Percentiles rank a stretch among this genome's conserved stretches.
These are phyloP conservation scores for Eubasilissa regina DNA, from an alignment of 1,140 invertebrate genomes.

Conservation along the genomic window DNA sequence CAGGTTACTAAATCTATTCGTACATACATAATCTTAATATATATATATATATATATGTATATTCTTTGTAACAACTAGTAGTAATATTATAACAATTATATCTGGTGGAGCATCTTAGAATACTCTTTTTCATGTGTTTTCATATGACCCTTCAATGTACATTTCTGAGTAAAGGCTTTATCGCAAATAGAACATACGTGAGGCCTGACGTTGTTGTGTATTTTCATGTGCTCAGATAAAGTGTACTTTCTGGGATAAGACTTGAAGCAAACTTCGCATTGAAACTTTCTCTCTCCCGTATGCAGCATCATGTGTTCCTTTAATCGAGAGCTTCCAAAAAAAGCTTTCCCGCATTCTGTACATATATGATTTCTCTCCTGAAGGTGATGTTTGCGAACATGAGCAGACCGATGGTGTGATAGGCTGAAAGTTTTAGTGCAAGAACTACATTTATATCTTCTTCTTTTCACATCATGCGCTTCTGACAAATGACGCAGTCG, in stretches of 20 bases:
- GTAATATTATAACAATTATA: too few species aligned
- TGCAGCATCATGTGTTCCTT: slow-evolving; percentile 81
- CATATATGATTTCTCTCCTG: slow-evolving; percentile 73
- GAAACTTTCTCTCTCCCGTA: slow-evolving; percentile 74
- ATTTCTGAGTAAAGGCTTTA: slow-evolving; percentile 65
- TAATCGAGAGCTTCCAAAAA: slow-evolving; percentile 81
- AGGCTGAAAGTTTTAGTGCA: slow-evolving; percentile 65
- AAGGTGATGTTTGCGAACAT: slow-evolving; percentile 70
- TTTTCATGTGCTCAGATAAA: slow-evolving; percentile 72
- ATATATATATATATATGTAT: too few species aligned
- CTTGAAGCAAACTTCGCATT: slow-evolving; percentile 73
- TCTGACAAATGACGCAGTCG: slow-evolving; percentile 58
- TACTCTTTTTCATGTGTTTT: slow-evolving; percentile 81
- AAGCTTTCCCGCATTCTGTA: slow-evolving; percentile 76
- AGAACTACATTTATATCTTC: slow-evolving; percentile 63
- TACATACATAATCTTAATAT: too few species aligned
- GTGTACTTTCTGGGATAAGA: slow-evolving; percentile 80
- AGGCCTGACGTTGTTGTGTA: slow-evolving; percentile 71
- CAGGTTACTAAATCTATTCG: too few species aligned
- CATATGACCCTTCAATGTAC: slow-evolving; percentile 85
- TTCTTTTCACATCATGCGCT: slow-evolving; percentile 63
- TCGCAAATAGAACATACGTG: slow-evolving; percentile 67
- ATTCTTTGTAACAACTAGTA: too few species aligned
- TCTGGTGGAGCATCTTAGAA: too few species aligned
- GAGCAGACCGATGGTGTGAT: slow-evolving; percentile 66